Base-by-base conservation (phyloP, 1,140 invertebrate genomes). In the Whitmania pigra region DNA sequence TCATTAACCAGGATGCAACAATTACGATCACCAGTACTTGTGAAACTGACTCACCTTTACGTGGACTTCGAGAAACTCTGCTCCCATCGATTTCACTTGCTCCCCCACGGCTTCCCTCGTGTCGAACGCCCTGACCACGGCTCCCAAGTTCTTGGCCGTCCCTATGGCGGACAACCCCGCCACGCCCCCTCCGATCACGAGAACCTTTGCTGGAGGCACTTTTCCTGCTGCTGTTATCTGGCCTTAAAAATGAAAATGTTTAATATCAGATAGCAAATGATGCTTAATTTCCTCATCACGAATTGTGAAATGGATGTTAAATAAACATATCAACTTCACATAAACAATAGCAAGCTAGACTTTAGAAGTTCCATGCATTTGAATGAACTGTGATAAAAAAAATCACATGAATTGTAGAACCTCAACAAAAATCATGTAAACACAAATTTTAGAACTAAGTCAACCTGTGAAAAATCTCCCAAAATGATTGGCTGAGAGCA, bases 61-160 rank as follows among this genome's bases (percentile, higher is more conserved):
- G 75, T 87, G 84, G 75, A 91, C 85, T 77, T 89, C 88, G 53
- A 93, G 84, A 81, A 92, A 93, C 82, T 92, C 89, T 6, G 90
- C 91, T 31, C 92, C 92, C 74, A 94, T 86, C 27, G 89, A 90
- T 81, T 93, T 89, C n/a, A 93, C 89, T 84, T 94, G 91, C 79
- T 93, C 91, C 77, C 90, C 89, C 2, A 93, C 91, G 29, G 89
- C 89, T 4, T 89, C 86, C 66, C 92, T 81, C 0, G 91, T 93
- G 80, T 94, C 92, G 82, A 93, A 94, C 67, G 88, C 90, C 67
- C 91, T 82, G 0, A 93, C 91, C 71, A 92, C 88, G 55, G 91
- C 91, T 40, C 91, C 92, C 90, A 94, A 91, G 79, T 88, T 90
- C 77, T 88, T 88, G 1, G 91, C 91, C 73, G 91, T 90, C 15